Conservation (phyloP, 2,888 invertebrate species). For the Drosophila histrio region DNA sequence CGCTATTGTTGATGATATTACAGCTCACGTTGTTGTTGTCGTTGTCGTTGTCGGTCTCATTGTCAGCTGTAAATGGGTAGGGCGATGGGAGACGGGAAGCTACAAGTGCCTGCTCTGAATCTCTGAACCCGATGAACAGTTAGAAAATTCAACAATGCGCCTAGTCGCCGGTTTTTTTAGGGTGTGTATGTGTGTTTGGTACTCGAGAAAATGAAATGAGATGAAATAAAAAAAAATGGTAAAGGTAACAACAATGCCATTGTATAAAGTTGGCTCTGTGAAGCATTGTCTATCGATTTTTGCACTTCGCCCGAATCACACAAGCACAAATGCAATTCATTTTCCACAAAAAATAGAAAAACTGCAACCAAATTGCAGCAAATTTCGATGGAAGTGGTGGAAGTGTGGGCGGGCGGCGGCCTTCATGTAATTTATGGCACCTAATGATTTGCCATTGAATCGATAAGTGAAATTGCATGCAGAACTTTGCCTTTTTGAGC, state of each 20-base stretch:
- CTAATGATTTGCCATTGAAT: constrained; percentile 59
- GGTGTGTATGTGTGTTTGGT: constrained; percentile 26
- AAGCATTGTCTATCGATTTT: constrained; percentile 75
- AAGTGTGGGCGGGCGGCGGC: constrained; percentile 19
- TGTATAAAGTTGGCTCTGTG: constrained; percentile 44
- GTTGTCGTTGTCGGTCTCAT: constrained; percentile 38
- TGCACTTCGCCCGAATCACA: constrained; percentile 65
- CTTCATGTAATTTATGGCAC: constrained; percentile 63
- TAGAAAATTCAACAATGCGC: constrained; percentile 42
- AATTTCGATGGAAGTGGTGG: constrained; percentile 31
- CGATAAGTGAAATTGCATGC: constrained; percentile 34
- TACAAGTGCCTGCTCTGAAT: constrained; percentile 57
- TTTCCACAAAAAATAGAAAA: constrained; percentile 43
- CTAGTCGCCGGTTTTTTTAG: constrained; percentile 6
- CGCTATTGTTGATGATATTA: constrained; percentile 64
- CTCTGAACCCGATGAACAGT: constrained; percentile 46
- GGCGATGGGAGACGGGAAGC: constrained; percentile 57
- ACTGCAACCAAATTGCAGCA: constrained; percentile 36
- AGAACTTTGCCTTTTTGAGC: neutral
- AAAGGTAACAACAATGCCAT: constrained; percentile 43
- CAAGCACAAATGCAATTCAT: constrained; percentile 69
- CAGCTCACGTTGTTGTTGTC: constrained; percentile 29
- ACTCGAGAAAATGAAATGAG: constrained; percentile 69
- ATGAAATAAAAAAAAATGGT: constrained; percentile 41
- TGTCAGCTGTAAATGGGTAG: constrained; percentile 52